phyloP scores from a whole-genome alignment of 2,113 vertebrate species.

The Mobula hypostoma region DNA sequence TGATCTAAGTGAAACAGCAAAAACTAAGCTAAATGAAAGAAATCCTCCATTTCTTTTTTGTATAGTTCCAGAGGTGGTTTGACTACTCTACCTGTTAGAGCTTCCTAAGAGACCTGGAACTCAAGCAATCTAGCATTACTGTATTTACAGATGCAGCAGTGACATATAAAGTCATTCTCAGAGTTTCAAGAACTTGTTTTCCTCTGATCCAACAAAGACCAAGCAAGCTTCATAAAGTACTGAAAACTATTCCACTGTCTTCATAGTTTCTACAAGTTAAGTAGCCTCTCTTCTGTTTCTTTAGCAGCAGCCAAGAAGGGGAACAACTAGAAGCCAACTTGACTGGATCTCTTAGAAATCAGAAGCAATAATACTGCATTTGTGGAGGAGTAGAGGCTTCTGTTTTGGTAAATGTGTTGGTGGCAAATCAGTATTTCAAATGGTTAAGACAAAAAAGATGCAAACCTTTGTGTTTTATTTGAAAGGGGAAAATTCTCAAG shows the following conservation, averaged over 20 bases:
- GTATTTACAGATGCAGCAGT: background rate
- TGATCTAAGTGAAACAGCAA: background rate
- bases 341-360: background rate
- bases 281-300: background rate
- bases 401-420: background rate
- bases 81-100: background rate
- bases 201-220: background rate
- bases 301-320: background rate
- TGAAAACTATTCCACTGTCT: background rate
- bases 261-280: background rate
- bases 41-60: background rate
- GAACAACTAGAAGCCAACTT: background rate
- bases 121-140: background rate
- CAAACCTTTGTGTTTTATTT: background rate
- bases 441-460: background rate
- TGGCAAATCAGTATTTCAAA: background rate
- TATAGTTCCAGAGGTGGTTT: background rate
- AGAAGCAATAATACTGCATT: background rate
- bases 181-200: background rate
- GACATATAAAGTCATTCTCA: background rate
- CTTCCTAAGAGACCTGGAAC: background rate
- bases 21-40: background rate
- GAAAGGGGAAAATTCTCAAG: background rate
- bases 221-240: background rate
- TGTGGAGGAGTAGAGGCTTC: background rate